Evolutionary conservation across 1,140 invertebrate species (phyloP).

Genomic region (Sycophila sp.): DNA sequence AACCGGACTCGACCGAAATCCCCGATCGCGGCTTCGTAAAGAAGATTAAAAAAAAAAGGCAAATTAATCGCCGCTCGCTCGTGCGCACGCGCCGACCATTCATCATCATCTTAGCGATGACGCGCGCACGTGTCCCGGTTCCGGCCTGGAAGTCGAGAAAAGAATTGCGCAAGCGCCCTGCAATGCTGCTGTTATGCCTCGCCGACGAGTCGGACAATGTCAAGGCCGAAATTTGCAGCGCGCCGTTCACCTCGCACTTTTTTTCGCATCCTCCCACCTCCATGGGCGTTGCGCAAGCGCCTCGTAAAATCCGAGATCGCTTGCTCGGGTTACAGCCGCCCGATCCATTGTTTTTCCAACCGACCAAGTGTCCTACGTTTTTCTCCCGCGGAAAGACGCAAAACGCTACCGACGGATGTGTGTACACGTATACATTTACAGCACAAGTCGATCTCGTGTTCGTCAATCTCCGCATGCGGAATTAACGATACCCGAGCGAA

Average conservation of each 20-base stretch:
- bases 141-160: not conserved
- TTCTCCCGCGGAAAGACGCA: not conserved
- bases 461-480: too few relatives aligned
- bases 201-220: conserved; percentile 15
- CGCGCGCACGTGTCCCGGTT: conserved; percentile 5
- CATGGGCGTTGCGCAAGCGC: not conserved
- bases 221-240: conserved; percentile 14
- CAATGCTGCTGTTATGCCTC: not conserved
- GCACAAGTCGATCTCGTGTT: too few relatives aligned
- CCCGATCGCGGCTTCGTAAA: too few relatives aligned
- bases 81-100: too few relatives aligned
- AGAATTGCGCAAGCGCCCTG: conserved; percentile 8
- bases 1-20: too few relatives aligned
- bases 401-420: too few relatives aligned
- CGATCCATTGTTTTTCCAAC: too few relatives aligned
- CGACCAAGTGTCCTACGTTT: not conserved
- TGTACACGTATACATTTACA: too few relatives aligned
- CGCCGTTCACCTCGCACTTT: not conserved
- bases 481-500: too few relatives aligned
- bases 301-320: not conserved
- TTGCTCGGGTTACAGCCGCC: not conserved
- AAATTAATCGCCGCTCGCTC: too few relatives aligned
- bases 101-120: not conserved
- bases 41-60: too few relatives aligned
- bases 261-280: not conserved